Evolutionary conservation across 2,113 vertebrate species (phyloP).

Genomic region (Prunella himalayana): DNA sequence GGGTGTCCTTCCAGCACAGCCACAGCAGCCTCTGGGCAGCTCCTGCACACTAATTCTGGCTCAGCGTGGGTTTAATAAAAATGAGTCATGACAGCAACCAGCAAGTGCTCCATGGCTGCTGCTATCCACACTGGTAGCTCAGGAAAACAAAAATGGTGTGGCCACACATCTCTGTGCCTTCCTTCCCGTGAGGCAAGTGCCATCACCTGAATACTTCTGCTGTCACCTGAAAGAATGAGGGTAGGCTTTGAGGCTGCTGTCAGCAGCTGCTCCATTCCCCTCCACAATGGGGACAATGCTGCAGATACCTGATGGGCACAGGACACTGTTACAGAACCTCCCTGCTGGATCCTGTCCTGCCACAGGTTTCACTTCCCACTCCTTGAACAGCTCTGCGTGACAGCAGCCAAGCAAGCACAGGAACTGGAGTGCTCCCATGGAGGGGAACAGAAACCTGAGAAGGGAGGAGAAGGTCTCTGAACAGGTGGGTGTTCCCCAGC

Average conservation of each 20-base stretch:
- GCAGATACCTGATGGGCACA: background rate
- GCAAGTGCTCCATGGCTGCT: background rate
- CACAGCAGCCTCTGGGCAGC: slow-evolving; percentile 11
- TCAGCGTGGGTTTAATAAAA: background rate
- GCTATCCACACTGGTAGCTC: background rate
- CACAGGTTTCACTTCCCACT: background rate
- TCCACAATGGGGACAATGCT: background rate
- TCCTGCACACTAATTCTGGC: slow-evolving; percentile 3
- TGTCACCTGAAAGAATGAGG: background rate
- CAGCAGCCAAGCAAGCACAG: background rate
- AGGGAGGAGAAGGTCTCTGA: background rate
- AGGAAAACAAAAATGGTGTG: background rate
- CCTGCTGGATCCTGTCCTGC: background rate
- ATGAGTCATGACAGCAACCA: background rate
- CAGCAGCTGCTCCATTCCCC: background rate
- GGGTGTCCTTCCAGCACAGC: background rate
- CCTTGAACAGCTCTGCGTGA: background rate
- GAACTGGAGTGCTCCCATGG: background rate
- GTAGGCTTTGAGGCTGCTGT: background rate
- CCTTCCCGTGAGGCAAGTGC: background rate
- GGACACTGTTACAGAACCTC: background rate
- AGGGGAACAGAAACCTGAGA: background rate
- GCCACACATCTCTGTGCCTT: background rate
- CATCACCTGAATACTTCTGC: background rate
- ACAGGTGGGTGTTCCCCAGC: background rate